Conservation (phyloP, 1,140 invertebrate species). For the Gonioctena quinquepunctata region DNA sequence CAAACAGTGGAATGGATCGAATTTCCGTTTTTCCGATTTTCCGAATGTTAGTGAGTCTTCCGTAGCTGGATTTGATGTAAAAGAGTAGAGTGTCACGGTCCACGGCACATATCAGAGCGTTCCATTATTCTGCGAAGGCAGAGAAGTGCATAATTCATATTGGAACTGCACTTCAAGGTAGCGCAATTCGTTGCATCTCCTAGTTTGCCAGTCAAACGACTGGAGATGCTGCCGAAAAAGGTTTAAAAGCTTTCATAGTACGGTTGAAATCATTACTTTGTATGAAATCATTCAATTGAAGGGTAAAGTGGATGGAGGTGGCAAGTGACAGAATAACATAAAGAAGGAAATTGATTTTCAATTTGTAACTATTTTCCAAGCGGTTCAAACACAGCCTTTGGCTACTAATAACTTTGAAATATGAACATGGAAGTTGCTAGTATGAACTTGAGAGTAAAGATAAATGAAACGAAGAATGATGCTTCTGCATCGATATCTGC, state of each 20-base stretch:
- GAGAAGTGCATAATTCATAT: slow-evolving; percentile 7
- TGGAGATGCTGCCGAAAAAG: slow-evolving; percentile 1
- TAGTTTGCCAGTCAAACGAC: slow-evolving; percentile 16
- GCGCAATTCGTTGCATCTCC: background rate
- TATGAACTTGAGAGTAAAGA: no score
- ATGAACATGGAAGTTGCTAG: no score
- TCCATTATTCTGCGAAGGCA: background rate
- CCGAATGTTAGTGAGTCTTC: slow-evolving; percentile 13
- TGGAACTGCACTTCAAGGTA: background rate
- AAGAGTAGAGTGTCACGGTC: background rate
- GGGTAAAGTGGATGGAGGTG: no score
- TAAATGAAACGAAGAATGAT: no score
- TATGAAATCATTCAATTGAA: no score
- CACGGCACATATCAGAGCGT: background rate
- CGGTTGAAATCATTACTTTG: no score
- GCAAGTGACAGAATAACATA: no score
- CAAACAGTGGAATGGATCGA: background rate
- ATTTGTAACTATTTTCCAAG: no score
- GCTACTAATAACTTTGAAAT: no score
- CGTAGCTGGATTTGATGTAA: background rate
- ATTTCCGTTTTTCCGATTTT: slow-evolving; percentile 10
- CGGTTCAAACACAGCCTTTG: no score
- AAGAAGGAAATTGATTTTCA: no score
- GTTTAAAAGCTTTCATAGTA: background rate
- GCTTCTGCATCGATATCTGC: no score